Conservation (phyloP, 2,888 invertebrate species). For the Drosophila neoperkinsi region DNA sequence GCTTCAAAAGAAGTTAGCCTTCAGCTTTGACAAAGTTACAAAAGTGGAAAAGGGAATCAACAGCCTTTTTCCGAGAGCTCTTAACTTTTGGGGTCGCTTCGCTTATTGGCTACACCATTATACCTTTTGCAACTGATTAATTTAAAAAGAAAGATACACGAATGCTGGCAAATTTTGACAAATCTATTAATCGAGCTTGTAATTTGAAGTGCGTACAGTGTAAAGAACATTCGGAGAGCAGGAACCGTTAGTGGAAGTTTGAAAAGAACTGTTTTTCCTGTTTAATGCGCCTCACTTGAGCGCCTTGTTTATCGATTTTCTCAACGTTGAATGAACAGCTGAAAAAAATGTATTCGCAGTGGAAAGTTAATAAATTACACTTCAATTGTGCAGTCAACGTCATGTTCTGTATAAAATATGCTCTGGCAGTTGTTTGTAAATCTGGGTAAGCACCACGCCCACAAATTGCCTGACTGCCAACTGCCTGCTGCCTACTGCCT, state of each 20-base stretch:
- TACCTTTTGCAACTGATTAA: not conserved
- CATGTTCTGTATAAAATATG: constrained; percentile 60
- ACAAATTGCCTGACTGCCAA: constrained; percentile 9
- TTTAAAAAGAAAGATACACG: not conserved
- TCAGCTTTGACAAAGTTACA: not conserved
- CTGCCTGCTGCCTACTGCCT: not conserved
- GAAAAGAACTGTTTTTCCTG: not conserved
- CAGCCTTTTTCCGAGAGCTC: not conserved
- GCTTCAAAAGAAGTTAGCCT: not conserved
- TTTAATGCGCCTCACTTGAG: constrained; percentile 13
- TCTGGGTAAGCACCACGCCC: constrained; percentile 40
- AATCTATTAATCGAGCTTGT: constrained; percentile 2
- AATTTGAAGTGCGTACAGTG: constrained; percentile 1
- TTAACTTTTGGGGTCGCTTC: no score
- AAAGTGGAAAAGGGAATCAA: no score
- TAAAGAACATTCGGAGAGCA: constrained; percentile 3
- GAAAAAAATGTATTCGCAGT: constrained; percentile 8
- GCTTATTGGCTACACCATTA: not conserved
- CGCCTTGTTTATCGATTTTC: constrained; percentile 35
- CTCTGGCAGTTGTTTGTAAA: constrained; percentile 45
- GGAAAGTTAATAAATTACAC: constrained; percentile 67
- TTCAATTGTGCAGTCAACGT: constrained; percentile 66
- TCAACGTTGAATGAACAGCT: constrained; percentile 1
- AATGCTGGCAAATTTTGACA: not conserved
- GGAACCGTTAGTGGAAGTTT: not conserved